phyloP scores from a whole-genome alignment of 1,140 invertebrate genomes.

The Eciton burchellii region DNA sequence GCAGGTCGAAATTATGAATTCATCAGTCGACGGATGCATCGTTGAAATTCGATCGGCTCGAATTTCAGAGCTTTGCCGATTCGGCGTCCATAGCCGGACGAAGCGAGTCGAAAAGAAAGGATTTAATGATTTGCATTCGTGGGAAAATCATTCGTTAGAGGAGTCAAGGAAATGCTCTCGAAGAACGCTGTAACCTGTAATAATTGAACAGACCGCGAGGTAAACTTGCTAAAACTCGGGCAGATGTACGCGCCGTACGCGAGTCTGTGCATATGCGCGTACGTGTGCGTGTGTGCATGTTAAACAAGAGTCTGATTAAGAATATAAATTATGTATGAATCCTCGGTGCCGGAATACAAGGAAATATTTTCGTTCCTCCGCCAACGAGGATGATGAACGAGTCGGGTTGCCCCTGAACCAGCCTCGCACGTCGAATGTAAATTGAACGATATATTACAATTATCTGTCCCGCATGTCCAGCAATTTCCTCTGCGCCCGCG shows the following conservation, averaged over 20 bases:
- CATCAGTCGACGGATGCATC: not conserved
- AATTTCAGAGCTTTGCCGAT: too few species aligned
- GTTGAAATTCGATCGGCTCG: not conserved
- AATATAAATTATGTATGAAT: not conserved
- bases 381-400: not conserved
- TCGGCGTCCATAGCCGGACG: too few species aligned
- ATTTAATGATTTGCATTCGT: too few species aligned
- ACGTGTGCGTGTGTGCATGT: too few species aligned
- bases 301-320: not conserved
- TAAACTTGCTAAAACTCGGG: not conserved
- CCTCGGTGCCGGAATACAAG: not conserved
- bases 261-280: too few species aligned
- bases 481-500: not conserved
- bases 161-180: too few species aligned
- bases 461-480: not conserved
- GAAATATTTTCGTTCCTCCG: not conserved
- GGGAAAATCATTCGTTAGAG: too few species aligned
- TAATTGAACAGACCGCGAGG: too few species aligned
- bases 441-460: constrained; percentile 29
- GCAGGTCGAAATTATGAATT: not conserved
- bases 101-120: too few species aligned
- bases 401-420: not conserved
- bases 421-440: constrained; percentile 11
- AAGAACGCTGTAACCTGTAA: too few species aligned
- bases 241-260: not conserved